A percentile compares a stretch with the other conserved stretches of the same genome.
phyloP scores from a whole-genome alignment of 2,113 vertebrate species.

The Embiotoca jacksoni region DNA sequence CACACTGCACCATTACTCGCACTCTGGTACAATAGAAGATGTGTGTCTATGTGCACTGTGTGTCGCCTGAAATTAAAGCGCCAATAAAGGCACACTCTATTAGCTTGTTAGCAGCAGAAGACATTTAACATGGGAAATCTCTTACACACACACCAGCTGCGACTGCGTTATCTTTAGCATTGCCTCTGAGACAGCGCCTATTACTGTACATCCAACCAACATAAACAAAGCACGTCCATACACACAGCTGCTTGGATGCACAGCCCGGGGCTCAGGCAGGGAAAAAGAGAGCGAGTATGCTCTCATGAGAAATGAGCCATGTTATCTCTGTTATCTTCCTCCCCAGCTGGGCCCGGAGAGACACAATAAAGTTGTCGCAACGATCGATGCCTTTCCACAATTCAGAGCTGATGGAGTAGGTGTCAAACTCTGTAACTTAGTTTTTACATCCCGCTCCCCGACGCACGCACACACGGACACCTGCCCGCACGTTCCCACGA shows the following conservation, averaged over 20 bases:
- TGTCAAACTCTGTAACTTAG: slow-evolving; percentile 57
- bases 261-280: slow-evolving; percentile 35
- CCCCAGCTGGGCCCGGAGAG: slow-evolving; percentile 60
- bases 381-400: slow-evolving; percentile 60
- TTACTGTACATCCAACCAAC: slow-evolving; percentile 48
- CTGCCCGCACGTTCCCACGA: slow-evolving; percentile 1
- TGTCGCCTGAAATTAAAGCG: background rate
- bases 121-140: slow-evolving; percentile 20
- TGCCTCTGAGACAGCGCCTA: slow-evolving; percentile 36
- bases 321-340: slow-evolving; percentile 73
- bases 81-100: too few species aligned
- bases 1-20: slow-evolving; percentile 37
- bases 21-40: slow-evolving; percentile 41
- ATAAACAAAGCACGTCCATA: slow-evolving; percentile 34
- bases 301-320: slow-evolving; percentile 67
- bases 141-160: slow-evolving; percentile 7
- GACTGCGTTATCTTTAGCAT: slow-evolving; percentile 41
- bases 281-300: slow-evolving; percentile 50
- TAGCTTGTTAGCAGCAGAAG: too few species aligned
- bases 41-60: slow-evolving; percentile 6
- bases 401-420: slow-evolving; percentile 63
- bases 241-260: slow-evolving; percentile 51
- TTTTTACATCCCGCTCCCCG: slow-evolving; percentile 27
- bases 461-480: slow-evolving; percentile 15
- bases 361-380: slow-evolving; percentile 60